Base-by-base conservation (phyloP, 2,797 vertebrate species). In the Notolepis coatsorum region DNA sequence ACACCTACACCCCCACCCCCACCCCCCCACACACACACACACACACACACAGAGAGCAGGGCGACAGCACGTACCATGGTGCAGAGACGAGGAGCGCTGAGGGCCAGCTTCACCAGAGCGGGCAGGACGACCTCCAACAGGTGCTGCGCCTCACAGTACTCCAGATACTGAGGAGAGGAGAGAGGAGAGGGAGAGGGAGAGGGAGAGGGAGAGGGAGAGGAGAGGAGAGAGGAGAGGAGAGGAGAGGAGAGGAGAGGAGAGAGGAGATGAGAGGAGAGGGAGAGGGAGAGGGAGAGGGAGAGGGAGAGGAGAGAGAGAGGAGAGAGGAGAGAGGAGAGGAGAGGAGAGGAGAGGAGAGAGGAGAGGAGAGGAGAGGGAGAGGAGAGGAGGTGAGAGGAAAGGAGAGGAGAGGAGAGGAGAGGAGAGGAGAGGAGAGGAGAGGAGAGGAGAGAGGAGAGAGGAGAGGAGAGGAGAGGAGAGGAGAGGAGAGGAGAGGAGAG, bases 61-160 rank as follows among this genome's bases (percentile, higher is more conserved):
- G n/a, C n/a, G n/a, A n/a, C n/a, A n/a, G 2, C 2, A 28, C 90
- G 80, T 84, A 98, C 97, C 94, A 93, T 92, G 0, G 96, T 98
- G 81, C 97, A 99, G 82, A 98, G 89, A 59, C 17, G 88, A 24
- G 94, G 95, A 31, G 95, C 92, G 38, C 72, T 93, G 33, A 98
- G 93, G 0, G 96, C 95, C 64, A 96, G 82, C 18, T 93, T 84
- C 23, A 95, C 95, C 96, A 98, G 97, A 52, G 91, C 89, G 42
- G 96, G 96, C 45, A 98, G 90, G 69, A 96, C 77, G 3, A 75
- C 83, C 7, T 94, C 91, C 71, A 94, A 96, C 15, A 98, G 88
- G 56, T 92, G 90, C 6, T 94, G 92, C 50, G 91, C 90, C 83
- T 98, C 95, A 33, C 79, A 87, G 75, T 88, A 90, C 74, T 94